Conservation (phyloP, 1,140 invertebrate species). For the Drosophila funebris region DNA sequence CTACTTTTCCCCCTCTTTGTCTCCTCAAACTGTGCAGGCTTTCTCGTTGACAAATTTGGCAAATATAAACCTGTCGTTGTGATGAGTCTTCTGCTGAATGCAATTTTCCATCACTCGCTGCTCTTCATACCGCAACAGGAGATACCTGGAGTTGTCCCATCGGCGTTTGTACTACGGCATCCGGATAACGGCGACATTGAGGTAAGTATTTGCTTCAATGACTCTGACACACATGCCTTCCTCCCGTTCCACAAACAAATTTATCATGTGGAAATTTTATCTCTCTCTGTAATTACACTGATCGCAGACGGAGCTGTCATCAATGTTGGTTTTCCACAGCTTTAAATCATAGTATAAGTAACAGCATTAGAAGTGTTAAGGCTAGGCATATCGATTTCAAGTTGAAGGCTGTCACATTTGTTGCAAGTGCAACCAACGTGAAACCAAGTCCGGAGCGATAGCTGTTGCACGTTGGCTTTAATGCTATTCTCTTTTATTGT, state of each 20-base stretch:
- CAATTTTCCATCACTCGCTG: conserved; percentile 89
- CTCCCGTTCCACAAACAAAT: background rate
- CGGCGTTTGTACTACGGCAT: conserved; percentile 89
- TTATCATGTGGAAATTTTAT: background rate
- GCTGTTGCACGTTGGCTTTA: conserved; percentile 60
- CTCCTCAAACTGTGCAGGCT: conserved; percentile 84
- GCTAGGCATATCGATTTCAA: background rate
- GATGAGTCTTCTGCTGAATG: conserved; percentile 89
- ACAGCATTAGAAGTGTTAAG: background rate
- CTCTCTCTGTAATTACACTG: background rate
- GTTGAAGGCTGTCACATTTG: background rate
- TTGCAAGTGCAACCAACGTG: background rate
- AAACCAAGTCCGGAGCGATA: conserved; percentile 10
- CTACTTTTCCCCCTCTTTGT: background rate
- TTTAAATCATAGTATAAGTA: background rate
- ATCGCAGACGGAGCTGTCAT: background rate
- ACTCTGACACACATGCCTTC: background rate
- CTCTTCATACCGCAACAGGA: conserved; percentile 90
- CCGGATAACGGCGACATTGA: conserved; percentile 88
- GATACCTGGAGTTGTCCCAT: conserved; percentile 88
- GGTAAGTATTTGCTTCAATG: conserved; percentile 81
- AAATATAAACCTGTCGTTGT: conserved; percentile 92
- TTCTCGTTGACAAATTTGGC: conserved; percentile 91
- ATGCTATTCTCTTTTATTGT: conserved; percentile 26
- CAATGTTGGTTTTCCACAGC: background rate